phyloP scores from a whole-genome alignment of 2,113 vertebrate genomes.

The Urocitellus parryii region DNA sequence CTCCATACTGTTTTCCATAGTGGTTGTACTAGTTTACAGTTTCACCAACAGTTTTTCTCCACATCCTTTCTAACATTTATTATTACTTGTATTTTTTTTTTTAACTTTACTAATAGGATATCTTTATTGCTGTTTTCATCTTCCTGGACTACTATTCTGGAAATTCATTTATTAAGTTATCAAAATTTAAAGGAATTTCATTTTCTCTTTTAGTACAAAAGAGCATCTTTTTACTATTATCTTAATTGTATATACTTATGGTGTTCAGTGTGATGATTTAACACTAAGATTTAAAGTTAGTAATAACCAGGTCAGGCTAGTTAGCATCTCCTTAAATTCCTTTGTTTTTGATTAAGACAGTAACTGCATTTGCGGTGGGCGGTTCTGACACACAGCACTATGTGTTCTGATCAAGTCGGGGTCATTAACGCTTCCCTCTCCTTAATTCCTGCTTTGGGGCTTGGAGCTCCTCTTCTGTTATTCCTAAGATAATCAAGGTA shows the following conservation, averaged over 20 bases:
- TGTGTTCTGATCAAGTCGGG: too few species aligned
- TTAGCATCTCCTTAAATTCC: neutral
- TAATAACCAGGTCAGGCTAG: neutral
- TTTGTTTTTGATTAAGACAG: too few species aligned
- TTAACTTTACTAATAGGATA: neutral
- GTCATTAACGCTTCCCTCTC: too few species aligned
- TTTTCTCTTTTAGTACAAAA: neutral
- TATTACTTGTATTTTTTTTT: too few species aligned
- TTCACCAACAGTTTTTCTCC: too few species aligned
- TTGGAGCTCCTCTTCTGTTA: neutral
- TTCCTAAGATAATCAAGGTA: neutral
- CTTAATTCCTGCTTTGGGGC: neutral
- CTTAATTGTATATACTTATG: neutral
- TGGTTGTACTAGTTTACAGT: too few species aligned
- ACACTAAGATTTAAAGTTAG: neutral
- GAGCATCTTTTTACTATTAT: neutral
- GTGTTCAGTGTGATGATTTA: neutral
- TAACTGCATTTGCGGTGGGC: too few species aligned
- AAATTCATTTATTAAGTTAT: conserved; percentile 24
- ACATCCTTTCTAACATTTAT: too few species aligned
- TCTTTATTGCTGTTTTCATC: neutral
- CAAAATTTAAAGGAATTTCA: conserved; percentile 7
- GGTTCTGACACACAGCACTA: too few species aligned
- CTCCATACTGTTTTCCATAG: too few species aligned
- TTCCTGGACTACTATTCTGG: conserved; percentile 32